These are phyloP conservation scores for Latrodectus geometricus DNA, from an alignment of 1,140 invertebrate genomes.

Conservation along the genomic window DNA sequence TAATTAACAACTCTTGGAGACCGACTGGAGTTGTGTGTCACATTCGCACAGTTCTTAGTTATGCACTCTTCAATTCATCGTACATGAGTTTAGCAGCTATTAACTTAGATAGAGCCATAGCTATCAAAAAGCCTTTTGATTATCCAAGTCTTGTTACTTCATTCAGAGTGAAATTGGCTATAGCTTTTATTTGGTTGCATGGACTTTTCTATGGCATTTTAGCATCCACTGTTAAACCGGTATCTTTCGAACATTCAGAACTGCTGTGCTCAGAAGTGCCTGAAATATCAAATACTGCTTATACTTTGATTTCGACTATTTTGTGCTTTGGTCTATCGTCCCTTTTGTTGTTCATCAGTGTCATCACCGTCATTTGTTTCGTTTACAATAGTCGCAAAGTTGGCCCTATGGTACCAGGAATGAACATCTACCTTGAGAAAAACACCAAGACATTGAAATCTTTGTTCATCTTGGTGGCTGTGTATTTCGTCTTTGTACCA, in stretches of 20 bases:
- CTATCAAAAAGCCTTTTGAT: conserved; percentile 34
- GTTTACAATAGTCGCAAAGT: neutral
- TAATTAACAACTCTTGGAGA: neutral
- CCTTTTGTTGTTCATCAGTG: conserved; percentile 7
- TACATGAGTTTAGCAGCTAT: conserved; percentile 45
- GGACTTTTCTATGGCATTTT: neutral
- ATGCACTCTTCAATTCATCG: conserved; percentile 2
- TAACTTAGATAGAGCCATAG: conserved; percentile 37
- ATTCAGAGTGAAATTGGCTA: conserved; percentile 6
- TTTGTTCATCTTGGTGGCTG: conserved; percentile 18
- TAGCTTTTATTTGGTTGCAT: conserved; percentile 29
- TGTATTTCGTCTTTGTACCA: neutral
- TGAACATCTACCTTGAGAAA: neutral
- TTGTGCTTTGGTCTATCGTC: conserved; percentile 3
- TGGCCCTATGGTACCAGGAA: neutral
- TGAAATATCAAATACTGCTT: neutral
- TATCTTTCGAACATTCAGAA: neutral
- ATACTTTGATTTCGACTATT: neutral
- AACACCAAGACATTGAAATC: conserved; percentile 11
- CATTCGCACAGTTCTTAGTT: neutral
- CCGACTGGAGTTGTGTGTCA: neutral
- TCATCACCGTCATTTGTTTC: neutral
- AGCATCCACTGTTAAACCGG: neutral
- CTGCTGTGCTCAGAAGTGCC: neutral
- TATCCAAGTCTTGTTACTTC: conserved; percentile 26